Evolutionary conservation across 2,888 invertebrate species (phyloP), one percentile per base, ranked within the genome.

Genomic region (Aphelenchoides bicaudatus): DNA sequence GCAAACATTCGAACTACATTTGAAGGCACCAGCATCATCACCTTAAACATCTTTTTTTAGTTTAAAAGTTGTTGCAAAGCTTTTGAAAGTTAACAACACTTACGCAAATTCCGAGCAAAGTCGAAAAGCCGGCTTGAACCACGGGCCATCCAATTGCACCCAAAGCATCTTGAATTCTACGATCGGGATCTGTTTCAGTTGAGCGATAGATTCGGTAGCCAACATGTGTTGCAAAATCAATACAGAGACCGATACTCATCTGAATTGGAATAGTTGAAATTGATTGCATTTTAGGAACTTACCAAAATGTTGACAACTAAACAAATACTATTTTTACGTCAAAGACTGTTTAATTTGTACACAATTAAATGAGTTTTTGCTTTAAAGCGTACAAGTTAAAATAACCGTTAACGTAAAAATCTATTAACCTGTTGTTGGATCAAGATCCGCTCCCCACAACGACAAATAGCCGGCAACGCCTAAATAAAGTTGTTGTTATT

Each of bases 121-220:
- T 77, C 8, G 74, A 73, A 13, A 70, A 51, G 13, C 76, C 78
- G 13, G 75, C 78, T 39, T 78, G 78, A 3, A 75, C 67, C n/a
- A 78, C 75, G 1, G 78, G 78, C 76, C 76, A 78, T 4, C 73
- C 78, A 27, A 78, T 78, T 2, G 76, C 74, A 10, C 75, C 76
- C 52, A 78, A 59, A 5, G 78, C 70, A 21, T 78, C 75, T 39
- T 58, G 51, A 30, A 78, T 71, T 30, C 72, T 54, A 21, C 60
- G 58, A 50, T 70, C 71, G 3, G 70, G 70, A 50, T 70, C 63
- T 16, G 38, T 39, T 38, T 39, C 61, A n/a, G 39, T 58, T 27
- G 58, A 59, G 2, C 65, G 66, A 51, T 65, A 66, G 28, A 57
- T 74, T 31, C 74, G 65, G 62, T 76, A 78, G 30, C 74, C 78